Base-by-base conservation (phyloP, 2,113 vertebrate species). In the Gasterosteus nipponicus region DNA sequence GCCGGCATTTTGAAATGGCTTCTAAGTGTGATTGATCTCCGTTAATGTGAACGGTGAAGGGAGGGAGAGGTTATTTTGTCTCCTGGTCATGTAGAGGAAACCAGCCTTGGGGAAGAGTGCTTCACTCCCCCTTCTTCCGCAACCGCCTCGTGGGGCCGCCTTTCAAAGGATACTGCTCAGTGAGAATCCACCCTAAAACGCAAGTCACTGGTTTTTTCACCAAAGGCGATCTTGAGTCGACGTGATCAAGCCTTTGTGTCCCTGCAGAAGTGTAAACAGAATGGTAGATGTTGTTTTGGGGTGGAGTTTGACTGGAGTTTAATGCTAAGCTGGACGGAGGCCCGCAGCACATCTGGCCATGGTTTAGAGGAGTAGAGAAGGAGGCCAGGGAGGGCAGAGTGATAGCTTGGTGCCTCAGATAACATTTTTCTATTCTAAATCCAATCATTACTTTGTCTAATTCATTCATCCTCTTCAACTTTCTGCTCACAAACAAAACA, bases 301-400 rank as follows among this genome's bases (percentile, higher is more conserved):
- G 62, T 75, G 49, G 80, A 81, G 76, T 83, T 80, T 38, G 63
- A 70, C 73, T 67, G 78, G 59, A 73, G 71, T 84, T 85, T 73
- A 85, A 78, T 82, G 69, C 68, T 38, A 72, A 79, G 79, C 83
- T 91, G 89, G 91, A 84, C 44, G n/a, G 62, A 0, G 62, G 85
- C 87, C 91, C 87, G 80, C 78, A 67, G 77, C 82, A 89, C 92
- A 93, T 93, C 92, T 93, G 92, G 83, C 85, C 59, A 6, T 64
- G 83, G 77, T 91, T 92, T 91, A 81, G 79, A 83, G 69, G 78
- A 85, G 78, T 73, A 56, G 84, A 86, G 81, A 81, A 77, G 80
- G 78, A 86, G 78, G 83, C 81, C 66, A 65, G 81, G 63, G 82
- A 87, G 77, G 67, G 67, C 76, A 80, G 73, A 85, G 78, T 80